A percentile compares a stretch with the other conserved stretches of the same genome.
Evolutionary conservation across 37 sponge, comb jelly and placozoan genomes (phyloP).

Genomic region (Beroe ovata): DNA sequence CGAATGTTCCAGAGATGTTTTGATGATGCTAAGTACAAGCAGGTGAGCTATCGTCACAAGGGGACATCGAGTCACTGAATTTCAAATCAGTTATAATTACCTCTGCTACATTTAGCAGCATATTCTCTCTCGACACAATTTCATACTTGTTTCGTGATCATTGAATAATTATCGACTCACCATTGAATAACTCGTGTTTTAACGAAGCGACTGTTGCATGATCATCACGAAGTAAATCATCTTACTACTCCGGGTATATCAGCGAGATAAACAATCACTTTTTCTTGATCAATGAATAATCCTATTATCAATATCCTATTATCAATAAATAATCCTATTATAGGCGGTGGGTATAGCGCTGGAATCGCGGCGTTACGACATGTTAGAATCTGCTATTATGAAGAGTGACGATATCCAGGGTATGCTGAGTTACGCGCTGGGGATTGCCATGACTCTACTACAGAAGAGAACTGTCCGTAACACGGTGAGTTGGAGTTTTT

Average conservation of each 20-base stretch:
- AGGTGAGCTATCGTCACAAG: no score
- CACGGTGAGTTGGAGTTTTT: constrained; percentile 71
- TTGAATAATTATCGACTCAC: no score
- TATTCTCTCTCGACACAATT: no score
- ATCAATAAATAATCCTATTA: neutral
- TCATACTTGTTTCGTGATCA: no score
- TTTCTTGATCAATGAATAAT: neutral
- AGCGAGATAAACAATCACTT: no score
- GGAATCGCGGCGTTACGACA: constrained; percentile 86
- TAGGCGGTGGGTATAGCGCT: constrained; percentile 91
- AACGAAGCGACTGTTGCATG: neutral
- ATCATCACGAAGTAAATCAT: no score
- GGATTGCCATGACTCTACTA: constrained; percentile 74
- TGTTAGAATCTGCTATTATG: constrained; percentile 78
- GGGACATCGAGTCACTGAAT: no score
- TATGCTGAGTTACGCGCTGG: constrained; percentile 86
- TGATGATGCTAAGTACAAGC: constrained; percentile 82
- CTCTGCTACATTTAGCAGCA: no score
- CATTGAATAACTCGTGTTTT: no score
- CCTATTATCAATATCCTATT: neutral
- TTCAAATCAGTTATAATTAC: no score
- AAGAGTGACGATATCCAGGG: constrained; percentile 71
- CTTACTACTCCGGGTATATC: no score
- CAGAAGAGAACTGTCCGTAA: constrained; percentile 77
- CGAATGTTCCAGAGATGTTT: constrained; percentile 92